Base-by-base conservation (phyloP, 2,888 invertebrate genomes). In the Morpho deidamia region DNA sequence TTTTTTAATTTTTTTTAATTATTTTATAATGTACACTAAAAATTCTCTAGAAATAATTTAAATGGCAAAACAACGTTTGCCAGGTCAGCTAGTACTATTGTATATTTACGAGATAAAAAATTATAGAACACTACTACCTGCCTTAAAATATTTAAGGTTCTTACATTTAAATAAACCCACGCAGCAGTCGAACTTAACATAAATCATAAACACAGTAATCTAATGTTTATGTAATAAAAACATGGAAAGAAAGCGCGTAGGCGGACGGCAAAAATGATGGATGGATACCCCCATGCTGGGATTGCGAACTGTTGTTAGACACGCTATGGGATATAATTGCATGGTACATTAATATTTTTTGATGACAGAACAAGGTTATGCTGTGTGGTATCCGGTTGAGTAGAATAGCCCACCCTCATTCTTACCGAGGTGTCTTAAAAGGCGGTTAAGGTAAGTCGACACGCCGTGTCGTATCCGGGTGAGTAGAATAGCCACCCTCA, bases 161-260 rank as follows among this genome's bases (percentile, higher is more conserved):
- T 38, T n/a, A 46, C 32, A 39, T 46, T 46, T 44, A 7, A 5
- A n/a, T 23, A 44, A 33, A 44, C 33, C 43, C 11, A 33, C 33
- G 8, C 14, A 35, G 12, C 37, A 10, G 12, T 35, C 43, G 10
- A 41, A 14, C 12, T 41, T 7, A 8, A 7, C 12, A 42, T 42
- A 23, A 42, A 42, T 42, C 45, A 37, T 33, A 44, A 1, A 10
- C 8, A 11, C 12, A 39, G 43, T 43, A 37, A 11, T 41, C 11
- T 42, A n/a, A n/a, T n/a, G 43, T 48, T 48, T 35, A 49, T 11
- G 8, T 44, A 34, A 41, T 39, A 32, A 40, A 41, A 44, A 40
- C 14, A 35, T 49, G 33, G 38, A 54, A 44, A 43, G 46, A 52
- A 46, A 42, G 37, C 37, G 38, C 32, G 43, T 52, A 32, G 53